Percentiles rank a stretch among this genome's conserved stretches.
These are phyloP conservation scores for Cromileptes altivelis DNA, from an alignment of 2,113 vertebrate genomes.

Conservation along the genomic window DNA sequence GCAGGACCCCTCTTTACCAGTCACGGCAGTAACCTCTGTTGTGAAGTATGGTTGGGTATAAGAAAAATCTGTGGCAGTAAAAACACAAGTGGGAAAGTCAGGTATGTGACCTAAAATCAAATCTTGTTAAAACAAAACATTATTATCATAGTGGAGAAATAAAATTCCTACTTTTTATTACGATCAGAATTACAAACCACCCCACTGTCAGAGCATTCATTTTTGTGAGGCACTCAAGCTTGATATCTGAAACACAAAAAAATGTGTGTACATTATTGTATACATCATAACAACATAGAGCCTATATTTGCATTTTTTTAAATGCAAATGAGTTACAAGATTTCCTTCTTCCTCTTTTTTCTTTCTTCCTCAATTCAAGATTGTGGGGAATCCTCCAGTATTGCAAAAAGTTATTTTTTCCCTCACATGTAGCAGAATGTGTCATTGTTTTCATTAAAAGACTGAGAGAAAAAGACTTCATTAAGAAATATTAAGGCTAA, in stretches of 20 bases:
- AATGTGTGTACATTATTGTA: neutral
- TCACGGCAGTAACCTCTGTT: fast-evolving
- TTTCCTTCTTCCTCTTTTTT: conserved; percentile 6
- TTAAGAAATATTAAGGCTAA: neutral
- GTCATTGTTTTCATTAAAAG: neutral
- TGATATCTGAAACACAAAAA: conserved; percentile 25
- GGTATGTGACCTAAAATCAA: neutral
- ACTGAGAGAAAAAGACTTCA: neutral
- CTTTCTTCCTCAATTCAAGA: neutral
- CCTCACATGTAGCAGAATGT: neutral
- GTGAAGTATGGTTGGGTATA: fast-evolving
- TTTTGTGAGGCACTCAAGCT: neutral
- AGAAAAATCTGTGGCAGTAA: conserved; percentile 23
- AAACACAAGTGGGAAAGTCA: conserved; percentile 9
- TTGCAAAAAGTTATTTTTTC: neutral
- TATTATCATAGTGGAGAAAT: neutral
- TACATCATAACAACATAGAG: neutral
- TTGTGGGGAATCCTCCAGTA: no score
- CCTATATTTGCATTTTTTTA: neutral
- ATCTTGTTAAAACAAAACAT: neutral
- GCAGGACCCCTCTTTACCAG: conserved; percentile 70
- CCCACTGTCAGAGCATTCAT: conserved; percentile 19
- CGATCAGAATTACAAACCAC: conserved; percentile 37
- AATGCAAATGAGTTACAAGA: neutral
- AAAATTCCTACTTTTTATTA: conserved; percentile 43